Base-by-base conservation (phyloP, 2,797 vertebrate species). In the Notolabrus celidotus region DNA sequence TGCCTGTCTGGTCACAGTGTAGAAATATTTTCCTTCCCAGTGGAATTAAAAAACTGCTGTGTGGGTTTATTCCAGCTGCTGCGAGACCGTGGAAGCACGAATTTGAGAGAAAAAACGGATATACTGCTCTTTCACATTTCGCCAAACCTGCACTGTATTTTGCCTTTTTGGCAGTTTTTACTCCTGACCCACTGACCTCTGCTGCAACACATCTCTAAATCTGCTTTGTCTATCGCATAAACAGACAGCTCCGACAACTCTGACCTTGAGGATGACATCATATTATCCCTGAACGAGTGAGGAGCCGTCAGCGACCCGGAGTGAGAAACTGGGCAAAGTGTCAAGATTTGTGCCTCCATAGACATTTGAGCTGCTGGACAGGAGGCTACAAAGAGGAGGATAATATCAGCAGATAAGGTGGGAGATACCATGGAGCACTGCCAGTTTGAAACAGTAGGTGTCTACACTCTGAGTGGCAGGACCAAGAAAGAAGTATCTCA, bases 201-300 rank as follows among this genome's bases (percentile, higher is more conserved):
- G 70, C 67, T 74, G 63, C 42, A 62, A 27, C 53, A 31, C 33
- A 50, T 76, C 77, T 79, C 69, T 77, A 59, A 69, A 77, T 71
- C 53, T 70, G 25, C 34, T 0, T 10, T 92, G 58, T 74, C 68
- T 76, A 2, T 89, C 62, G 49, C 85, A 88, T 62, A 89, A 96
- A 95, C 97, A 22, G 98, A 99, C 93, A 98, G 96, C 93, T 97
- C 97, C 0, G 98, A 99, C 91, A 98, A 54, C 94, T 99, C 97
- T 0, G 97, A 99, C 93, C 92, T 99, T 87, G 98, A 99, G 92
- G 98, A 99, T 63, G 97, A 99, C 94, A 99, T 99, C 89, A 97
- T 99, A 89, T 92, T 99, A 66, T 96, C 98, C 84, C 93, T 99
- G 90, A 95, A 93, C 19, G 92, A 94, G 83, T 94, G 89, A 91